phyloP scores from a whole-genome alignment of 1,140 invertebrate species.

The Lineus longissimus region DNA sequence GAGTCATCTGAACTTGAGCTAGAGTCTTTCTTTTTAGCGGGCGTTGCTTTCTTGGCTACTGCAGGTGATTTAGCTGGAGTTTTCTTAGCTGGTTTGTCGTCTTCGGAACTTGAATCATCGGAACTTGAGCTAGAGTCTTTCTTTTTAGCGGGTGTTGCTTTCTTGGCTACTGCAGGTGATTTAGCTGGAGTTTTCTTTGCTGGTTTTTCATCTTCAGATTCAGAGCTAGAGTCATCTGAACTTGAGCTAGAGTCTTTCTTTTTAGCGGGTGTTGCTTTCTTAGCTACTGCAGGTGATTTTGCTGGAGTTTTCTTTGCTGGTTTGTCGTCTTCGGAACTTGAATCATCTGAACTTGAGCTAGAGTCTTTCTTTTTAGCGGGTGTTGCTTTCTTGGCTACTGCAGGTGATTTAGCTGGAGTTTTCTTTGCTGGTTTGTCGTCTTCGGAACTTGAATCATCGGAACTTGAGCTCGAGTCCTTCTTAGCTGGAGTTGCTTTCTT shows the following conservation, averaged over 20 bases:
- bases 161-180: slow-evolving; percentile 2
- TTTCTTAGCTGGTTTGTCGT: slow-evolving; percentile 13
- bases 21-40: not conserved
- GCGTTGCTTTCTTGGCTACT: no score
- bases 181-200: not conserved
- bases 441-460: slow-evolving; percentile 13
- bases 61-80: no score
- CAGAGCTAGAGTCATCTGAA: not conserved
- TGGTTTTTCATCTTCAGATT: slow-evolving; percentile 14
- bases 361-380: slow-evolving; percentile 2
- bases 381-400: not conserved
- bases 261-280: not conserved
- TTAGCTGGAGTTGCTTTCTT: slow-evolving; percentile 8
- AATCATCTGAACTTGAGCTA: not conserved
- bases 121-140: slow-evolving; percentile 24
- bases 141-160: slow-evolving; percentile 5
- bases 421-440: slow-evolving; percentile 5
- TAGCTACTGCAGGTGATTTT: not conserved
- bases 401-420: no score
- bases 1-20: no score
- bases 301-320: not conserved
- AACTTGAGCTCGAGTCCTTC: slow-evolving; percentile 21
- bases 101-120: slow-evolving; percentile 23
- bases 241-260: not conserved
- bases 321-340: not conserved